Base-by-base conservation (phyloP, 2,888 invertebrate genomes). In the Caenorhabditis sp. region DNA sequence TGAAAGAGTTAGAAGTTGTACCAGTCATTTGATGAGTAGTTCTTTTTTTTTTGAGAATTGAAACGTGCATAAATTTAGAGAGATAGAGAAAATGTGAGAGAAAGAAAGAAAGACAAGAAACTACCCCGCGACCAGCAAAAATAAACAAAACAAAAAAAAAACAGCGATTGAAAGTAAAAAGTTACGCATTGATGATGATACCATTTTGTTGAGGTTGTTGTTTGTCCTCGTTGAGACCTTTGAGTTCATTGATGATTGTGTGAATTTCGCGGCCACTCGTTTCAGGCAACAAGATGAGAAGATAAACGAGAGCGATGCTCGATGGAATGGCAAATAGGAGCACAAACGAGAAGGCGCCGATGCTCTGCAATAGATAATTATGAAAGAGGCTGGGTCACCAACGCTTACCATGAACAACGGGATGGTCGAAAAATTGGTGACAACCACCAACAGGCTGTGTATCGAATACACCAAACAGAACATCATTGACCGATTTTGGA, bases 401-500 rank as follows among this genome's bases (percentile, higher is more conserved):
- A 10, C 43, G 55, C 65, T 67, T 23, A 78, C 80, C 64, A 77
- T 77, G 61, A 79, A 81, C 10, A 83, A 69, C 12, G 82, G 83
- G 49, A 82, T 74, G 0, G 82, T 81, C 23, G 71, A 57, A 65
- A 83, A 83, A 62, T 82, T 84, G 58, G 82, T 83, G 58, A 81
- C 55, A 24, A 84, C 82, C 36, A 84, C 82, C 36, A 83, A 69
- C 24, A 79, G 63, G 54, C 79, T 81, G 66, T 81, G 82, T 50
- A 83, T 73, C 12, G 80, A 78, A 58, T 80, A 84, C 67, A 82
- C 81, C 53, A 82, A 57, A 58, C 83, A 81, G 73, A 85, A 81
- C 76, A 85, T 81, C 54, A 79, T 76, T 10, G 83, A 83, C 17
- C 81, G 78, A 60, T 80, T 62, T 24, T 68, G 63, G 8, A 80